Base-by-base conservation (phyloP, 2,797 vertebrate genomes). In the Sebastes minor region DNA sequence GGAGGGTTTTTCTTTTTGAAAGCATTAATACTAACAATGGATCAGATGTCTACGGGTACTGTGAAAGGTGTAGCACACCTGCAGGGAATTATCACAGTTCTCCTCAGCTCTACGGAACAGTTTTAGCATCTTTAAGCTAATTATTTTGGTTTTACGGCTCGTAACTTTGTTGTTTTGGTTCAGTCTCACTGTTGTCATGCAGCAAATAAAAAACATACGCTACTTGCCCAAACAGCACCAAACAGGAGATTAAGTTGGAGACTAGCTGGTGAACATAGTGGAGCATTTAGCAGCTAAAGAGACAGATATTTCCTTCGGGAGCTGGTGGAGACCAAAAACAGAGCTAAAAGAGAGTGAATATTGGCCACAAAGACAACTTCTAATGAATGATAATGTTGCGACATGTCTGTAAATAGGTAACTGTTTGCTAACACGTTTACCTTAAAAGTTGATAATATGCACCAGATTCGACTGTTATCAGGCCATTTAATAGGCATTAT, bases 1-100 rank as follows among this genome's bases (percentile, higher is more conserved):
- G 70, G 65, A 80, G 42, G 22, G 6, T 35, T 71, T 86, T 49
- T 80, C 62, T 74, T 67, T 83, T 89, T 75, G 8, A 78, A 84
- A 62, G 55, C 53, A 55, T 42, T 14, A 53, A 83, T 7, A 59
- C 62, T 27, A 80, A 32, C 56, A 42, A 38, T 42, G 8, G 64
- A 61, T 76, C 33, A 27, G 23, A 73, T n/a, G 52, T 72, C 52
- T 20, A 1, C 14, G 30, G 8, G 3, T 69, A 20, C 71, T 57
- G 70, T 60, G 20, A 35, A 53, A 22, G 69, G 53, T 68, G 46
- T 3, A 8, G 28, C 25, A 63, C 60, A 71, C 7, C 35, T 2
- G 46, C n/a, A 13, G 23, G 53, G 33, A 66, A 28, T 33, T 46
- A 77, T 49, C 56, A 59, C 27, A 30, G 1, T 11, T 57, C 16